Evolutionary conservation across 2,888 invertebrate genomes (phyloP).

Genomic region (Torymus aiolomorphi): DNA sequence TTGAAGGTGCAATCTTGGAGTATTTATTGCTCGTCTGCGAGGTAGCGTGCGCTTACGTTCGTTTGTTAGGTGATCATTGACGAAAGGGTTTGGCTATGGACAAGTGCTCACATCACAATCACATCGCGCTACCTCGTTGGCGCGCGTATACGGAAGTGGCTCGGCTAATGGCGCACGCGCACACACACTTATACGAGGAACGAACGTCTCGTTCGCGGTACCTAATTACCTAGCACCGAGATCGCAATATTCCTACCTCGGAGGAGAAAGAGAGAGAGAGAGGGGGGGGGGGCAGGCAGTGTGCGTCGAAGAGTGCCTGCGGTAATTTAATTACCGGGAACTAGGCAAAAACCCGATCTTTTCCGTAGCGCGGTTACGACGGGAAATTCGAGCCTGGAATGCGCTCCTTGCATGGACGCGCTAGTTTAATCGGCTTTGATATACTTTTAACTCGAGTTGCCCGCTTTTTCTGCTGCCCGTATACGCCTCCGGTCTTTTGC

Average conservation of each 20-base stretch:
- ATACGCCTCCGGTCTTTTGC: neutral
- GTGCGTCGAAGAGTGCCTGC: neutral
- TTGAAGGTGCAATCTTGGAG: no score
- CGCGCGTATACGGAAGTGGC: neutral
- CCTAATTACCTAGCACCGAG: constrained; percentile 63
- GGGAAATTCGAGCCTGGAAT: constrained; percentile 36
- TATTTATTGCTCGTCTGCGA: no score
- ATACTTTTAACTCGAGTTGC: constrained; percentile 27
- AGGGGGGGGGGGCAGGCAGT: no score
- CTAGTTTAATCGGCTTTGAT: constrained; percentile 33
- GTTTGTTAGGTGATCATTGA: no score
- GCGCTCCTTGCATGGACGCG: constrained; percentile 24
- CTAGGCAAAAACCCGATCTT: constrained; percentile 50
- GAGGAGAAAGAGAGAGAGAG: no score
- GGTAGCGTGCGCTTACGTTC: no score
- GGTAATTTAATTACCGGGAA: constrained; percentile 57
- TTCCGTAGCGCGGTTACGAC: constrained; percentile 32
- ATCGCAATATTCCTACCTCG: constrained; percentile 58
- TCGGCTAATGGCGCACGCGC: neutral
- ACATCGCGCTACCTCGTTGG: neutral
- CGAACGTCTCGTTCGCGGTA: constrained; percentile 59
- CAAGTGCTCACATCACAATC: no score
- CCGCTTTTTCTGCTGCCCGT: neutral
- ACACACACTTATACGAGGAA: constrained; percentile 35
- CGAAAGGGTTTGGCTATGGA: no score